Percentiles rank a stretch among this genome's conserved stretches.
Conservation (phyloP, 2,113 vertebrate genomes). For the Centropus unirufus region DNA sequence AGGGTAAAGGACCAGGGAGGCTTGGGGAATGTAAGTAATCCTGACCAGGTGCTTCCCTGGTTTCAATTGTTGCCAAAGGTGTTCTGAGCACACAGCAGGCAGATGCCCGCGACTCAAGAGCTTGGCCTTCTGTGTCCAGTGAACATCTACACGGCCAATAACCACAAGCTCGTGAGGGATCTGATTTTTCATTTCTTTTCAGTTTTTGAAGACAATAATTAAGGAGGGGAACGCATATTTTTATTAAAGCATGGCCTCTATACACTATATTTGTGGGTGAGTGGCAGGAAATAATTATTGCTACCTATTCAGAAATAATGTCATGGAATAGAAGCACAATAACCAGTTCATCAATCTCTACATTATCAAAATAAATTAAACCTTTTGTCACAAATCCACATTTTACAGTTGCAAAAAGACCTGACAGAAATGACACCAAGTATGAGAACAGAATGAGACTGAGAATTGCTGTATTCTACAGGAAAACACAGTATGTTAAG, state of each 20-base stretch:
- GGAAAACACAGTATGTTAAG: not conserved
- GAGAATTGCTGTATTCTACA: not conserved
- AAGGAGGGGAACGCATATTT: not conserved
- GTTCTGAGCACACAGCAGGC: not conserved
- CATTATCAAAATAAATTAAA: not conserved
- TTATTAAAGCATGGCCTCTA: not conserved
- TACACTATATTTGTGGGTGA: fast-evolving
- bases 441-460: not conserved
- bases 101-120: not conserved
- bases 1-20: not conserved
- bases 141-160: not conserved
- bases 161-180: not conserved
- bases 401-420: not conserved
- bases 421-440: not conserved
- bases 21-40: not conserved
- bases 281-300: not conserved
- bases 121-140: not conserved
- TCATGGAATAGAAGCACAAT: not conserved
- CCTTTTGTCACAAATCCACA: not conserved
- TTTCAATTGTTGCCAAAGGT: not conserved
- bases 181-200: not conserved
- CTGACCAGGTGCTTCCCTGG: fast-evolving
- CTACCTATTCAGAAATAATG: not conserved
- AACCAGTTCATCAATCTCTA: not conserved
- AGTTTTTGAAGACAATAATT: not conserved